Evolutionary conservation across 2,888 invertebrate genomes (phyloP).

Genomic region (Cerceris rybyensis): DNA sequence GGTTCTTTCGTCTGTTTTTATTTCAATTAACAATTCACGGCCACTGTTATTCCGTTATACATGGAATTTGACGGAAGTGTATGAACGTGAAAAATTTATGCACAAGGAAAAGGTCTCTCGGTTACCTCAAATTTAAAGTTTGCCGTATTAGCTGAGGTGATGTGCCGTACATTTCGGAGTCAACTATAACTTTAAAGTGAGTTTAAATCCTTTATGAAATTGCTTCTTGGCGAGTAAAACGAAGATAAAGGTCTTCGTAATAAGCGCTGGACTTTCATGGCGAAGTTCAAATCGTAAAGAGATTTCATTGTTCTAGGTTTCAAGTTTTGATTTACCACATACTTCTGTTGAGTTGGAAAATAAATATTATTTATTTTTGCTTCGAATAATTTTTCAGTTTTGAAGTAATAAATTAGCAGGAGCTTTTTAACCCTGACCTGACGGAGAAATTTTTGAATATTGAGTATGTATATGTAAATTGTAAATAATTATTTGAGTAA

Average conservation of each 20-base stretch:
- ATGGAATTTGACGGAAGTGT: not conserved
- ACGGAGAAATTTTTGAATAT: too few relatives aligned
- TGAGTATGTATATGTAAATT: too few relatives aligned
- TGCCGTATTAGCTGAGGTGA: not conserved
- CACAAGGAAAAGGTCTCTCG: too few relatives aligned
- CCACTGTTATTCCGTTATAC: not conserved
- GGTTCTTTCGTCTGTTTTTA: not conserved
- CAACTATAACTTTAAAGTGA: constrained; percentile 12
- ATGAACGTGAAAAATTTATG: not conserved
- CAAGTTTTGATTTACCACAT: too few relatives aligned
- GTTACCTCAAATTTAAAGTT: not conserved
- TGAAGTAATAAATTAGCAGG: too few relatives aligned
- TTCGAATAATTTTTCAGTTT: too few relatives aligned
- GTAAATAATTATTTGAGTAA: too few relatives aligned
- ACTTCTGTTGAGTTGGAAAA: too few relatives aligned
- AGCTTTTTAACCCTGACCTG: too few relatives aligned
- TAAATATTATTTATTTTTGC: too few relatives aligned
- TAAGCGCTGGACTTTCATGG: not conserved
- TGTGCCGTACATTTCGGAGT: not conserved
- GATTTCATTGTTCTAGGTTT: not conserved
- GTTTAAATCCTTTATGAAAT: constrained; percentile 13
- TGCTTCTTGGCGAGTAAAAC: constrained; percentile 1
- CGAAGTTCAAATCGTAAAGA: constrained; percentile 4
- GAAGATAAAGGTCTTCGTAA: not conserved
- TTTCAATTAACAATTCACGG: not conserved